Evolutionary conservation across 1,140 invertebrate genomes (phyloP).

Genomic region (Lasaia peninsularis): DNA sequence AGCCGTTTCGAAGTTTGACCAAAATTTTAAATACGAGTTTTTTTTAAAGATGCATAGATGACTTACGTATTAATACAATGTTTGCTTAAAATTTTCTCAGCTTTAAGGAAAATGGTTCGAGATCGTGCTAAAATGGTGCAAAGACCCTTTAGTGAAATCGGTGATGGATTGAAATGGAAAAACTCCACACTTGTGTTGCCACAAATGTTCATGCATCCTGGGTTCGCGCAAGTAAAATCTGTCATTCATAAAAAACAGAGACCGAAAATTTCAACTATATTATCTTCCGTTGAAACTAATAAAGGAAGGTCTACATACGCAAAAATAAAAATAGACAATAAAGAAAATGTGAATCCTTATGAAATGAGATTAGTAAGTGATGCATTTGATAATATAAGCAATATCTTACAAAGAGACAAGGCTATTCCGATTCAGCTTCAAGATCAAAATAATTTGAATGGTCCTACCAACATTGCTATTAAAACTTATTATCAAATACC

Average conservation of each 20-base stretch:
- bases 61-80: too few species aligned
- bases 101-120: slow-evolving; percentile 61
- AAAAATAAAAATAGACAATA: slow-evolving; percentile 32
- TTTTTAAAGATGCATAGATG: too few species aligned
- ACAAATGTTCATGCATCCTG: slow-evolving; percentile 31
- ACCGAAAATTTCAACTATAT: slow-evolving; percentile 46
- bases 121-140: slow-evolving; percentile 63
- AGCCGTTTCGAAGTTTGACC: too few species aligned
- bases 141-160: slow-evolving; percentile 44
- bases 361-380: slow-evolving; percentile 42
- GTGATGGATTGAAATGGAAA: slow-evolving; percentile 20
- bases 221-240: slow-evolving; percentile 40
- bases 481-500: slow-evolving; percentile 38
- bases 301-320: slow-evolving; percentile 36
- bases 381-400: slow-evolving; percentile 29
- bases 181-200: slow-evolving; percentile 22
- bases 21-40: too few species aligned
- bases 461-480: slow-evolving; percentile 23
- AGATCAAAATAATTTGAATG: slow-evolving; percentile 13
- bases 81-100: slow-evolving; percentile 28
- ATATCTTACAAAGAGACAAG: slow-evolving; percentile 16
- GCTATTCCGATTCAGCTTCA: slow-evolving; percentile 23
- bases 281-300: slow-evolving; percentile 37
- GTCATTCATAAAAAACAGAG: slow-evolving; percentile 39
- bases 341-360: slow-evolving; percentile 27